These are phyloP conservation scores for Pipistrellus nathusii DNA, from an alignment of 2,797 vertebrate species.

Conservation along the genomic window DNA sequence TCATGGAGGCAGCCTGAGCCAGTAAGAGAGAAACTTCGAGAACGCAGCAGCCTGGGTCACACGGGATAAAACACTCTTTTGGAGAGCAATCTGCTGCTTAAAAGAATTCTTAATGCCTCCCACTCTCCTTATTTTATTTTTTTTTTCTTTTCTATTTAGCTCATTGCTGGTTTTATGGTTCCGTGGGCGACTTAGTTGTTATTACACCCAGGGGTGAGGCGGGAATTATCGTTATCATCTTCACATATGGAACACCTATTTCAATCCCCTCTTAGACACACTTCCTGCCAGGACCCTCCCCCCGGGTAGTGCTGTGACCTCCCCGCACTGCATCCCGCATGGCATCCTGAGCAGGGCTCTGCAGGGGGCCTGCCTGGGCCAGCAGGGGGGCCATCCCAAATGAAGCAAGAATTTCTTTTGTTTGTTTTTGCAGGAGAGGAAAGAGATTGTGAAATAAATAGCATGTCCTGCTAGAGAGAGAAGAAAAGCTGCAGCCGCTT, in stretches of 20 bases:
- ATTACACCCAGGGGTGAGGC: neutral
- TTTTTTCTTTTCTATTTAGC: neutral
- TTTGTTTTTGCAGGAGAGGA: slow-evolving; percentile 70
- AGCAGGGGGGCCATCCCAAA: slow-evolving; percentile 47
- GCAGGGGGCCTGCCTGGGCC: neutral
- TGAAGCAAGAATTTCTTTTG: slow-evolving; percentile 58
- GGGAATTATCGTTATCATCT: neutral
- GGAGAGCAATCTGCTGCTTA: neutral
- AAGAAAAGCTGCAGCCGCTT: neutral
- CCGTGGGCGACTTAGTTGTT: slow-evolving; percentile 22
- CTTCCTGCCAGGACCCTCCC: neutral
- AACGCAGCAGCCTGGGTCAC: neutral
- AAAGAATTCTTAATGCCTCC: neutral
- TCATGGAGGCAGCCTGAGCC: neutral
- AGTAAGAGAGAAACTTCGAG: neutral
- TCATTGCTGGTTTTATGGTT: neutral
- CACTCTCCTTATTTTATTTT: neutral
- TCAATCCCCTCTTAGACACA: neutral
- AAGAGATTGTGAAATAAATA: slow-evolving; percentile 46
- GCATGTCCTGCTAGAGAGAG: slow-evolving; percentile 42
- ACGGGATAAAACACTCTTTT: neutral
- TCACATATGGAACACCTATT: slow-evolving; percentile 10
- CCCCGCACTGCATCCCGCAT: too few relatives aligned
- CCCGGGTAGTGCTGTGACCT: neutral
- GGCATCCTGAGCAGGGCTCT: neutral